Conservation (phyloP, 2,797 vertebrate genomes). For the Chromis chromis region DNA sequence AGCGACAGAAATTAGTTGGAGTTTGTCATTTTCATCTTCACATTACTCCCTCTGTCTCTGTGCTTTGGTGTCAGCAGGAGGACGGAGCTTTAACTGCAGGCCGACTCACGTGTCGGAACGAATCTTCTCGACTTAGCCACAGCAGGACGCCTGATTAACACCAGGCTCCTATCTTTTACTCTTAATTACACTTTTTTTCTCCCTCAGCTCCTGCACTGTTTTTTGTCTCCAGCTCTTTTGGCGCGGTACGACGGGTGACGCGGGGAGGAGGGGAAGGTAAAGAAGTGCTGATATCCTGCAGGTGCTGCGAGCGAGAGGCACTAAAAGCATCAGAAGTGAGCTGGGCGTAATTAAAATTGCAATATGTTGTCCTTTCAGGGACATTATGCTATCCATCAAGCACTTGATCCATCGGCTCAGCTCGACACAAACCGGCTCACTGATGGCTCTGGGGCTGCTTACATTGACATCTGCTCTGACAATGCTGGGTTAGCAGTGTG, state of each 20-base stretch:
- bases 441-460: constrained; percentile 54
- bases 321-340: constrained; percentile 56
- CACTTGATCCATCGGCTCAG: constrained; percentile 62
- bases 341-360: constrained; percentile 68
- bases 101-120: constrained; percentile 47
- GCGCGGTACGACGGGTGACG: constrained; percentile 1
- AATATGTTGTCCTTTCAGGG: constrained; percentile 68
- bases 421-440: constrained; percentile 25
- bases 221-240: neutral
- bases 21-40: constrained; percentile 57
- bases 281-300: constrained; percentile 20
- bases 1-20: constrained; percentile 63
- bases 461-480: constrained; percentile 57
- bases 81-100: constrained; percentile 52
- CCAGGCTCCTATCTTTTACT: constrained; percentile 61
- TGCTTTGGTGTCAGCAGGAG: constrained; percentile 49
- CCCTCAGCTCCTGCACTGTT: constrained; percentile 15
- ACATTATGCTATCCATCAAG: constrained; percentile 71
- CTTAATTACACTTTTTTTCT: constrained; percentile 65
- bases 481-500: constrained; percentile 44
- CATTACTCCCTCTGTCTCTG: constrained; percentile 13
- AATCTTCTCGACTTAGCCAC: constrained; percentile 61
- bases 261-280: neutral
- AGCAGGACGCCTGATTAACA: constrained; percentile 75
- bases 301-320: constrained; percentile 9